Conservation (phyloP, 1,140 invertebrate genomes). For the Panagrolaimus sp. region DNA sequence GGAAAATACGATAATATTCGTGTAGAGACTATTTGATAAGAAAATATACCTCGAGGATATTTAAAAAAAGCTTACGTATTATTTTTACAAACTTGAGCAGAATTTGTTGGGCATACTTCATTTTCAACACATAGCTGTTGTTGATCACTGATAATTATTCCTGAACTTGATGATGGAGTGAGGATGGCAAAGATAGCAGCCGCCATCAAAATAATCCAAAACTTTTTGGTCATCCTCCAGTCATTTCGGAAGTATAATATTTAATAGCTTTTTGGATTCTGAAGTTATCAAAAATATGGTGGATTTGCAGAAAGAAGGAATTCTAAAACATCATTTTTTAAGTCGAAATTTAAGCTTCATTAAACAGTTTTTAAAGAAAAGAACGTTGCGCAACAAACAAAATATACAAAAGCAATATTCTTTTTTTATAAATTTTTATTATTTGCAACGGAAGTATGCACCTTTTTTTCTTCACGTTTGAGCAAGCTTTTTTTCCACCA, state of each 20-base stretch:
- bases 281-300: neutral
- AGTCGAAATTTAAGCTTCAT: too few species aligned
- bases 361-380: too few species aligned
- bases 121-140: conserved; percentile 16
- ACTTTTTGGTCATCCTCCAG: conserved; percentile 7
- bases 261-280: neutral
- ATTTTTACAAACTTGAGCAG: conserved; percentile 54
- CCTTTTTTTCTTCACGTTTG: too few species aligned
- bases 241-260: neutral
- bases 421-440: too few species aligned
- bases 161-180: neutral
- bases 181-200: neutral
- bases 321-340: too few species aligned
- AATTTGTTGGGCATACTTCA: conserved; percentile 51
- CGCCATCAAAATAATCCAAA: conserved; percentile 7
- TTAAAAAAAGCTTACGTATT: conserved; percentile 44
- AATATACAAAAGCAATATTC: too few species aligned
- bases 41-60: too few species aligned
- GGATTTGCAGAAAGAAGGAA: neutral
- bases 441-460: too few species aligned
- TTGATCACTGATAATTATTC: neutral
- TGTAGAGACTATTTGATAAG: too few species aligned
- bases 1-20: too few species aligned
- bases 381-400: too few species aligned
- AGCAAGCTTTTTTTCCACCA: too few species aligned